Conservation (phyloP, 2,797 vertebrate genomes). For the Leucoraja ocellata region DNA sequence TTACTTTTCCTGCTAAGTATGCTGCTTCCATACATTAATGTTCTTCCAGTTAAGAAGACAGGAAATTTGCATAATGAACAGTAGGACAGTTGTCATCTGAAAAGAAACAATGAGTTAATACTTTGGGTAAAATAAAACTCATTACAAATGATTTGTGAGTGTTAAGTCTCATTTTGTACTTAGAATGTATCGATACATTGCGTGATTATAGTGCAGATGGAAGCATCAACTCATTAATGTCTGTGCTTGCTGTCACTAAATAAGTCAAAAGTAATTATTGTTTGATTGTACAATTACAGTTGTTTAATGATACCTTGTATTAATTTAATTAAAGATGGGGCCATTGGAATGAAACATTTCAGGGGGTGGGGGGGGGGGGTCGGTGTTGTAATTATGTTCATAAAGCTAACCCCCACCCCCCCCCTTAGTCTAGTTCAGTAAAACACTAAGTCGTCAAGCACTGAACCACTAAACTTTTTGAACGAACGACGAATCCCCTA, state of each 20-base stretch:
- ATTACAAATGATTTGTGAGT: neutral
- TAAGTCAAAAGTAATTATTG: neutral
- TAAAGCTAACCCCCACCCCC: too few species aligned
- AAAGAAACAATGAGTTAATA: neutral
- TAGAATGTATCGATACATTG: neutral
- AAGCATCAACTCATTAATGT: too few species aligned
- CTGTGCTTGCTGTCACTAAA: neutral
- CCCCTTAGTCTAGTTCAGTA: too few species aligned
- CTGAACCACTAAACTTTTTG: too few species aligned
- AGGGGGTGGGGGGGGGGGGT: neutral
- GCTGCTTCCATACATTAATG: too few species aligned
- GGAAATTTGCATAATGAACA: neutral
- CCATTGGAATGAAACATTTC: neutral
- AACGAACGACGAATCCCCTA: too few species aligned
- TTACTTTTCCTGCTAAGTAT: neutral
- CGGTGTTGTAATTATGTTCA: too few species aligned
- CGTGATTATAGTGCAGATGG: neutral
- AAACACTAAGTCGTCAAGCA: too few species aligned
- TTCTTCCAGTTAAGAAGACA: neutral
- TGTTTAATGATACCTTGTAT: neutral
- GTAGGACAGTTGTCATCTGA: neutral
- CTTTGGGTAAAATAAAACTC: neutral
- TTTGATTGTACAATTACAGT: neutral
- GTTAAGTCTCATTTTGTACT: neutral
- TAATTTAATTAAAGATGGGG: neutral